Conservation (phyloP, 2,888 invertebrate species). For the Mimas tiliae region DNA sequence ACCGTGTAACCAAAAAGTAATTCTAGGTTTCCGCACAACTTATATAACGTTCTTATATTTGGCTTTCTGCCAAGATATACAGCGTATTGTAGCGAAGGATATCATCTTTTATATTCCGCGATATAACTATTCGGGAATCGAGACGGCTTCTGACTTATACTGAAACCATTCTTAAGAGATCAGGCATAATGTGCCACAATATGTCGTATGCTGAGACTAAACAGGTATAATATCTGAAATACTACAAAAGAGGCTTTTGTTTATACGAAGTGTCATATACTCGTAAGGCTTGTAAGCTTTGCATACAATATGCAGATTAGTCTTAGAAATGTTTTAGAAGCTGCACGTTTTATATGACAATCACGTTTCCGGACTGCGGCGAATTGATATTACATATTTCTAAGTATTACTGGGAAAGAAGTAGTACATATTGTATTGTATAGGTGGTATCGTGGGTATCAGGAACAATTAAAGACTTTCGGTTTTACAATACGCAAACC, state of each 20-base stretch:
- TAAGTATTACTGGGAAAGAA: no score
- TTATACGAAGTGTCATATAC: background rate
- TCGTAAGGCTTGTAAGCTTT: background rate
- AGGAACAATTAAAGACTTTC: no score
- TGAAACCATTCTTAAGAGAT: background rate
- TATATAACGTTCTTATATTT: slow-evolving; percentile 11
- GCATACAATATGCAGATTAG: background rate
- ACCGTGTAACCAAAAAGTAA: slow-evolving; percentile 6
- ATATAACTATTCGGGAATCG: background rate
- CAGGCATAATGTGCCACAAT: no score
- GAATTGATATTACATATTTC: no score
- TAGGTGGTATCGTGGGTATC: no score
- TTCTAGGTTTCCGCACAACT: background rate
- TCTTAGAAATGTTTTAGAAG: background rate
- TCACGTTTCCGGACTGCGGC: no score
- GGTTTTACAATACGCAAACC: no score
- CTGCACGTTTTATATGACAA: no score
- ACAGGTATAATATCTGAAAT: no score
- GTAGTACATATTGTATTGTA: no score
- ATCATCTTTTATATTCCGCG: background rate
- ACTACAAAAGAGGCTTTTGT: background rate
- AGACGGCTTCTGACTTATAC: background rate
- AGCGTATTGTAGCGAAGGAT: background rate
- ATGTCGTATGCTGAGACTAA: background rate
- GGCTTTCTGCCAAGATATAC: slow-evolving; percentile 8